Conservation (phyloP, 2,888 invertebrate species). For the Lycia hirtaria region DNA sequence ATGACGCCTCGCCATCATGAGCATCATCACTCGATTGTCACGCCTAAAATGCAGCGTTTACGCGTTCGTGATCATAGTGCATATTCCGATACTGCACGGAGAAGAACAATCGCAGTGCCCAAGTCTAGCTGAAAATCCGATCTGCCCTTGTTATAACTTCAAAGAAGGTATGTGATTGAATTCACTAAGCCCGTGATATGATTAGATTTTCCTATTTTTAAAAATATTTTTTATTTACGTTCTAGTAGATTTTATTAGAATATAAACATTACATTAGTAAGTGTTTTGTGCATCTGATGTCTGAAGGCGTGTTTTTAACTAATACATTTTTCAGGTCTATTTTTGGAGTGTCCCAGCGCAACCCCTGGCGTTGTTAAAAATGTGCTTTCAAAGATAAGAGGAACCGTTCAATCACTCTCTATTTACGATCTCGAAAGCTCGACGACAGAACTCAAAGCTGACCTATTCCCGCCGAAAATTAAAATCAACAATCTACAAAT, state of each 20-base stretch:
- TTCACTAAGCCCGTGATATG: neutral
- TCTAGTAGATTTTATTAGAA: neutral
- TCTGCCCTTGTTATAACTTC: constrained; percentile 96
- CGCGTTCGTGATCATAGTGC: constrained; percentile 81
- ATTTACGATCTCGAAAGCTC: constrained; percentile 95
- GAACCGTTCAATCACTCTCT: constrained; percentile 92
- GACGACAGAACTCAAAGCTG: constrained; percentile 90
- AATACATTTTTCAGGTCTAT: constrained; percentile 86
- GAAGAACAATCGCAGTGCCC: constrained; percentile 88
- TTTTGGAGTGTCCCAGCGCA: constrained; percentile 95
- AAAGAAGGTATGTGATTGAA: constrained; percentile 88
- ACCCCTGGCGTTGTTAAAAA: constrained; percentile 90
- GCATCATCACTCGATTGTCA: constrained; percentile 68
- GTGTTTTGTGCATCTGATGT: neutral
- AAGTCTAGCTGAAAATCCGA: constrained; percentile 90
- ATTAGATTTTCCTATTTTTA: neutral
- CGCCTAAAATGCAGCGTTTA: constrained; percentile 81
- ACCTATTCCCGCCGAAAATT: constrained; percentile 89
- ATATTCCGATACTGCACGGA: constrained; percentile 82
- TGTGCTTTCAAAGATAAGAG: constrained; percentile 89
- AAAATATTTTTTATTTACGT: no score
- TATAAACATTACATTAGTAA: neutral
- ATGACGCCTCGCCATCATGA: constrained; percentile 79
- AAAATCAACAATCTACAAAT: constrained; percentile 91
- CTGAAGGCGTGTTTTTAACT: constrained; percentile 23